phyloP scores from a whole-genome alignment of 2,888 invertebrate genomes.

The Pollenia angustigena region DNA sequence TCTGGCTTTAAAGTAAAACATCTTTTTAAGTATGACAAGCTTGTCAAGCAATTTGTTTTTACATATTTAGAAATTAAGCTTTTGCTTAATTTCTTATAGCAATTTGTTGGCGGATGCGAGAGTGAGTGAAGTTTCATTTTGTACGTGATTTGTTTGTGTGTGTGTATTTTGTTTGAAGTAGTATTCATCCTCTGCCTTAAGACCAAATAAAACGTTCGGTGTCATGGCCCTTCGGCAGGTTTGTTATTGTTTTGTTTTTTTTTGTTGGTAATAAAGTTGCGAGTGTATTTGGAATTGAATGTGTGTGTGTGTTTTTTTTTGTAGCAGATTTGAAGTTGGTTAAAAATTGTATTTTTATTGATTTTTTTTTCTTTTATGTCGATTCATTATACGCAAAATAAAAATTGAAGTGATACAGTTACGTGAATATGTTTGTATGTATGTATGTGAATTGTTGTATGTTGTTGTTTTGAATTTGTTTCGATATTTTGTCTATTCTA shows the following conservation, averaged over 20 bases:
- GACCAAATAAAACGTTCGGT: conserved; percentile 60
- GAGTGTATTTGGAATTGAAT: background rate
- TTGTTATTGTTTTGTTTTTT: conserved; percentile 37
- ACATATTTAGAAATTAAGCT: too few species aligned
- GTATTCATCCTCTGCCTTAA: conserved; percentile 53
- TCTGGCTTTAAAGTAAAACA: too few species aligned
- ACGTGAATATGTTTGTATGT: background rate
- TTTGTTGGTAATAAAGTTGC: background rate
- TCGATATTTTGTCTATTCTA: conserved; percentile 26
- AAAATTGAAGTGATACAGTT: conserved; percentile 6
- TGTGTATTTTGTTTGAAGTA: conserved; percentile 7
- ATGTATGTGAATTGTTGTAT: background rate
- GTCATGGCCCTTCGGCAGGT: conserved; percentile 55
- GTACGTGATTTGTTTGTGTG: too few species aligned
- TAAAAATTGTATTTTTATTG: conserved; percentile 48
- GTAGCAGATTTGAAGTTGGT: background rate
- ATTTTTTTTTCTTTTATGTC: conserved; percentile 54
- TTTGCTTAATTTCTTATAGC: too few species aligned
- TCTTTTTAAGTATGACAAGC: too few species aligned
- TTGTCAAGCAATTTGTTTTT: too few species aligned
- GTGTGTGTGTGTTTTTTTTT: background rate
- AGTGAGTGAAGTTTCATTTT: background rate
- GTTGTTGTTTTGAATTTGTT: background rate
- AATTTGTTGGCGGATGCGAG: background rate
- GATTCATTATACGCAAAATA: conserved; percentile 18